Evolutionary conservation across 2,888 invertebrate genomes (phyloP).

Genomic region (Steinernema carpocapsae): DNA sequence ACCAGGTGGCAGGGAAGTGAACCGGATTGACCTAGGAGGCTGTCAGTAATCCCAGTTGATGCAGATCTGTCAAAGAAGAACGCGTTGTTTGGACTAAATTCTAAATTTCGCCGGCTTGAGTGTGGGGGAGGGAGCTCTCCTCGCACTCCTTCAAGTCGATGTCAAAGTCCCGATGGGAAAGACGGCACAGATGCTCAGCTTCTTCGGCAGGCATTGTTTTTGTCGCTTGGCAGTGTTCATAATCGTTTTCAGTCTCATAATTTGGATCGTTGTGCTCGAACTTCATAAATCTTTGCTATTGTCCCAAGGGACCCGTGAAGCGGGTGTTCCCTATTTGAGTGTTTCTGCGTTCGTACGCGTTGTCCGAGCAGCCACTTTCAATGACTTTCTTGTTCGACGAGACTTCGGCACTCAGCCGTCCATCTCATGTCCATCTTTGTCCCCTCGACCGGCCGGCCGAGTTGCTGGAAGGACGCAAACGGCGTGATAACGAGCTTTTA

Average conservation of each 20-base stretch:
- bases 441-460: too few species aligned
- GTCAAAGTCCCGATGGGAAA: constrained; percentile 31
- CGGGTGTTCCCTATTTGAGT: not conserved
- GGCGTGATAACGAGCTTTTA: too few species aligned
- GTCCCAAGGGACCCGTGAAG: not conserved
- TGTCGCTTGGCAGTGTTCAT: constrained; percentile 22
- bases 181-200: not conserved
- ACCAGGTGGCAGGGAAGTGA: too few species aligned
- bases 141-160: constrained; percentile 29
- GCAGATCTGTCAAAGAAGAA: not conserved
- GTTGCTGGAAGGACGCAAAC: too few species aligned
- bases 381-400: too few species aligned
- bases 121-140: not conserved
- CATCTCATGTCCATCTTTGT: too few species aligned
- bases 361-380: not conserved
- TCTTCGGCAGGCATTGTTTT: constrained; percentile 19
- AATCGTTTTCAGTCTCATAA: constrained; percentile 33
- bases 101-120: not conserved
- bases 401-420: too few species aligned
- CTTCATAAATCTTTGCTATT: constrained; percentile 14
- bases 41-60: too few species aligned
- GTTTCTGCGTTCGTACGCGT: not conserved
- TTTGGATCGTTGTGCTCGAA: constrained; percentile 6
- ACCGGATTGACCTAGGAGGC: too few species aligned
- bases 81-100: not conserved